These are phyloP conservation scores for Clusia tigrina DNA, from an alignment of 2,888 invertebrate genomes.

Conservation along the genomic window DNA sequence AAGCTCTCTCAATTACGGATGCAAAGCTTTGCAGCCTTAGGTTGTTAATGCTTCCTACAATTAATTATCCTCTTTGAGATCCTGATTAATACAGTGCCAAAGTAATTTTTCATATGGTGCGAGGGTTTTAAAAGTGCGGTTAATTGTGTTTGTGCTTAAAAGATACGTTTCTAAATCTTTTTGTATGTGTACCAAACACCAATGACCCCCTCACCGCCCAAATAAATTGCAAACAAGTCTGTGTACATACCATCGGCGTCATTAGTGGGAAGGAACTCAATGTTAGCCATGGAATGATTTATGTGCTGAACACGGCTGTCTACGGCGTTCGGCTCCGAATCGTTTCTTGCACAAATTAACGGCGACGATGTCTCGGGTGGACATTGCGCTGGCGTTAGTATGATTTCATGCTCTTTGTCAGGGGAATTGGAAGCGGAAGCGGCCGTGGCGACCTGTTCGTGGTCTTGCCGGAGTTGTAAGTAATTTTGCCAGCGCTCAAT, in stretches of 20 bases:
- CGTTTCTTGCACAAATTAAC: not conserved
- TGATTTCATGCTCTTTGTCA: no score
- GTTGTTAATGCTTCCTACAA: no score
- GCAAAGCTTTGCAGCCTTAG: no score
- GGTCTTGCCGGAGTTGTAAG: constrained; percentile 20
- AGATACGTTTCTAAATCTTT: no score
- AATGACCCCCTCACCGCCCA: not conserved
- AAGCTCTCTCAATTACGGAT: no score
- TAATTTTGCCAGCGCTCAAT: constrained; percentile 47
- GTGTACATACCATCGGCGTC: not conserved
- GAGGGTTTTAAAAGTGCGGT: no score
- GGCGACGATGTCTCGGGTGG: not conserved
- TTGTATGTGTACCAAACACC: no score
- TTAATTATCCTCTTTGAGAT: no score
- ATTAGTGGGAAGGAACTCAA: not conserved
- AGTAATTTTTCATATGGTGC: no score
- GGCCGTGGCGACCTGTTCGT: constrained; percentile 16
- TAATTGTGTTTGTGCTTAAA: no score
- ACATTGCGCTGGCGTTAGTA: not conserved
- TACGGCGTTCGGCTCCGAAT: not conserved
- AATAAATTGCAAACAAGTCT: not conserved
- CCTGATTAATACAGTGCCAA: no score
- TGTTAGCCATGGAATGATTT: not conserved
- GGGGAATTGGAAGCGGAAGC: not conserved
- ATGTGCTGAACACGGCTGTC: not conserved